Evolutionary conservation across 2,888 invertebrate genomes (phyloP), one percentile per base, ranked within the genome.

Genomic region (Cataglyphis livida): DNA sequence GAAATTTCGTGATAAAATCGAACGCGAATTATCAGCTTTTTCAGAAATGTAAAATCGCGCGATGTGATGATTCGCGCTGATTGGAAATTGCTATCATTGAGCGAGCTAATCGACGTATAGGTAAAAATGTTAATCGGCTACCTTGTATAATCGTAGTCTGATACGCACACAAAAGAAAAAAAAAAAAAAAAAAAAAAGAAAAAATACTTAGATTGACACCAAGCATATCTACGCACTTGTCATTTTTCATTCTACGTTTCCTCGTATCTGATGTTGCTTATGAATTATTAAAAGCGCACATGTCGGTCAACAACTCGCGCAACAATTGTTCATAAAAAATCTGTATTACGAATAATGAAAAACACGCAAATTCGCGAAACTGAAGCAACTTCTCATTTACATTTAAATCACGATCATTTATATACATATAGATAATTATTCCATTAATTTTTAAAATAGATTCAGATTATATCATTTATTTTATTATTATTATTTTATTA

Each of bases 181-280:
- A 59, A 32, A 61, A 28, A 6, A 70, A 32, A 32, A 73, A 59
- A 6, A 70, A 32, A 73, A 6, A 59, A 32, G 59, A 28, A 6
- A 70, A 32, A 73, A 59, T 44, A 44, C 44, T 74, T 59, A 9
- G 74, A 57, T 71, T 57, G 21, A 41, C 57, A 21, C 25, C 25
- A 32, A 25, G 25, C 59, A 59, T 78, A 78, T 78, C 59, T 73
- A 59, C 78, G 44, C 25, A 57, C 21, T 73, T 73, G 44, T 76
- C 38, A 41, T 78, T 78, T 78, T 78, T 44, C 44, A 78, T 64
- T 59, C 32, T 25, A 62, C 59, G 18, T 73, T 78, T 78, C 59
- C 78, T 73, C 73, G 6, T 78, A 59, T 78, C 74, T 59, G 62
- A 78, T 57, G 18, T 78, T 18, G 59, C 78, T 78, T 71, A 78